phyloP scores from a whole-genome alignment of 2,113 vertebrate genomes.

The Chroicocephalus ridibundus region DNA sequence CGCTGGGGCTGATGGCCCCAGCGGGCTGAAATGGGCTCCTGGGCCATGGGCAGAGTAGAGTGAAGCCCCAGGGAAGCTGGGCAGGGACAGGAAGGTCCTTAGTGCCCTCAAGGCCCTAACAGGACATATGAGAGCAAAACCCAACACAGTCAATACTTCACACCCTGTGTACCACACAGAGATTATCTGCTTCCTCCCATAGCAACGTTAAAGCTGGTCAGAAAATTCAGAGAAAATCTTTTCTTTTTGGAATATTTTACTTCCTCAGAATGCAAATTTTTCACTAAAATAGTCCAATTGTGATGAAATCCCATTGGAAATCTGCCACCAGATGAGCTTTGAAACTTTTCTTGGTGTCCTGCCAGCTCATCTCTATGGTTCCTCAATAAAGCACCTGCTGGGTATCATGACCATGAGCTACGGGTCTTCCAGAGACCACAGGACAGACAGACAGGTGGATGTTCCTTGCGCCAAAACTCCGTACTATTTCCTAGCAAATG shows the following conservation, averaged over 20 bases:
- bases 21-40: background rate
- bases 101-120: background rate
- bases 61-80: background rate
- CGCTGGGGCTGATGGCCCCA: accelerated
- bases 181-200: background rate
- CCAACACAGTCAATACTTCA: accelerated
- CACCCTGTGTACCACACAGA: accelerated
- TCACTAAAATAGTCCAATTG: background rate
- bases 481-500: background rate
- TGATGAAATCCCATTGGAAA: slow-evolving; percentile 23
- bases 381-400: slow-evolving; percentile 34
- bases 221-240: background rate
- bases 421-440: background rate
- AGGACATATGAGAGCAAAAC: background rate
- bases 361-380: background rate
- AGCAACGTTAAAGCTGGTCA: background rate
- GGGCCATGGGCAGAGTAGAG: accelerated
- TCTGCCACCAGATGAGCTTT: slow-evolving; percentile 28
- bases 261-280: background rate
- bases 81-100: background rate
- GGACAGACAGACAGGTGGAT: background rate
- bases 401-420: background rate
- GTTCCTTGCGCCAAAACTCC: background rate
- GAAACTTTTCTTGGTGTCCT: slow-evolving; percentile 29
- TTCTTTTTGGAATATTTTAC: background rate